These are phyloP conservation scores for Eupithecia dodoneata DNA, from an alignment of 2,888 invertebrate species.

Conservation along the genomic window DNA sequence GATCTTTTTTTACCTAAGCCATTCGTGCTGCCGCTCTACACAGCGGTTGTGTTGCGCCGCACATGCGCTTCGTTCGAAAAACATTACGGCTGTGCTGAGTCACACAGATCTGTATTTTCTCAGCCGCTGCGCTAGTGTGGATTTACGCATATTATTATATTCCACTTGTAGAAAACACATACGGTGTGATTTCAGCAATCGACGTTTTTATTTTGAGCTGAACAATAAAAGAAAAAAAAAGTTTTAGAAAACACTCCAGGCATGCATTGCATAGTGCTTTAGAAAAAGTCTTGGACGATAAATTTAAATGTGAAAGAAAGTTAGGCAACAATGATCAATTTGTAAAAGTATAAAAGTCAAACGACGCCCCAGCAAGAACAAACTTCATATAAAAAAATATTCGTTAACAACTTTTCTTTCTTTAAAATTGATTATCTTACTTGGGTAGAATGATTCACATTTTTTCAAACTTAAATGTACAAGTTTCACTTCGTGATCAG, in stretches of 20 bases:
- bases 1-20: too few species aligned
- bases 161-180: too few species aligned
- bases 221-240: background rate
- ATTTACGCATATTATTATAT: too few species aligned
- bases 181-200: too few species aligned
- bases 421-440: conserved; percentile 77
- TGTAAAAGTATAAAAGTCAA: conserved; percentile 43
- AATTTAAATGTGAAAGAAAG: conserved; percentile 13
- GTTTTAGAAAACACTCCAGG: background rate
- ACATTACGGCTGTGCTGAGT: too few species aligned
- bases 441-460: conserved; percentile 73
- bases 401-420: conserved; percentile 68
- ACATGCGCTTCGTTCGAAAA: too few species aligned
- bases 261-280: background rate
- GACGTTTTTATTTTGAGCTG: background rate
- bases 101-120: too few species aligned
- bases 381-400: conserved; percentile 62
- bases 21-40: too few species aligned
- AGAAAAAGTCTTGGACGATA: background rate
- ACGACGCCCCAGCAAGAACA: conserved; percentile 48
- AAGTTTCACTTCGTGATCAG: conserved; percentile 75
- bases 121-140: too few species aligned
- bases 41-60: too few species aligned
- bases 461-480: conserved; percentile 78
- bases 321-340: conserved; percentile 27